A percentile compares a stretch with the other conserved stretches of the same genome.
phyloP scores from a whole-genome alignment of 2,797 vertebrate species.

The Ctenopoma kingsleyae region DNA sequence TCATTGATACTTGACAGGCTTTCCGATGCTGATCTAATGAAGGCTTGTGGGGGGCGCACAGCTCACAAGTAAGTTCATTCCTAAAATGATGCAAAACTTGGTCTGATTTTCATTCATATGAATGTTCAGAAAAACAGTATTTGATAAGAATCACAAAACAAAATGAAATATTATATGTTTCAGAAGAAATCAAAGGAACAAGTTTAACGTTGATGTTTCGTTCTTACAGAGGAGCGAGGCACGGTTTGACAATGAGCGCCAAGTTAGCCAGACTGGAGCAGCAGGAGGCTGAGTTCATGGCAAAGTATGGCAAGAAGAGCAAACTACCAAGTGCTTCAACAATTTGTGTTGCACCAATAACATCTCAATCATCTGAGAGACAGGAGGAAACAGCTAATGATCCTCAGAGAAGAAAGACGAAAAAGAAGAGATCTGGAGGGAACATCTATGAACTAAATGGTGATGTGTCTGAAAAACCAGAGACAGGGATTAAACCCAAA shows the following conservation, averaged over 20 bases:
- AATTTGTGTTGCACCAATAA: neutral
- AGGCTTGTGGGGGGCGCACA: slow-evolving; percentile 91
- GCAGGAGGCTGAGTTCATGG: slow-evolving; percentile 93
- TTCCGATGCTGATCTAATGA: slow-evolving; percentile 89
- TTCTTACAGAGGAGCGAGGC: slow-evolving; percentile 89
- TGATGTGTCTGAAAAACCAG: slow-evolving; percentile 9
- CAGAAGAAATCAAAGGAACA: too few relatives aligned
- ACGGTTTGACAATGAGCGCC: slow-evolving; percentile 93
- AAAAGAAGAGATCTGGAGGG: slow-evolving; percentile 23
- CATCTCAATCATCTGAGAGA: neutral
- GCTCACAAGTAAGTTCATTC: slow-evolving; percentile 92
- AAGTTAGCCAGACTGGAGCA: slow-evolving; percentile 93
- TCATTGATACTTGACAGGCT: slow-evolving; percentile 75
- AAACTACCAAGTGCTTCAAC: slow-evolving; percentile 16
- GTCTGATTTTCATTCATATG: neutral
- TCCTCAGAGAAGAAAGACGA: slow-evolving; percentile 48
- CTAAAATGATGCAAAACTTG: neutral
- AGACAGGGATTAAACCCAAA: slow-evolving; percentile 33
- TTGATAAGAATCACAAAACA: neutral
- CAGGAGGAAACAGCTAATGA: slow-evolving; percentile 27
- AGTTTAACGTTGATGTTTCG: neutral
- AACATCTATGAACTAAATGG: neutral
- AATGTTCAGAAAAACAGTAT: neutral
- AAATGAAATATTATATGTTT: neutral
- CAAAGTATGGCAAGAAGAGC: slow-evolving; percentile 78